phyloP scores from a whole-genome alignment of 2,797 vertebrate species.

The Melanitta fusca region DNA sequence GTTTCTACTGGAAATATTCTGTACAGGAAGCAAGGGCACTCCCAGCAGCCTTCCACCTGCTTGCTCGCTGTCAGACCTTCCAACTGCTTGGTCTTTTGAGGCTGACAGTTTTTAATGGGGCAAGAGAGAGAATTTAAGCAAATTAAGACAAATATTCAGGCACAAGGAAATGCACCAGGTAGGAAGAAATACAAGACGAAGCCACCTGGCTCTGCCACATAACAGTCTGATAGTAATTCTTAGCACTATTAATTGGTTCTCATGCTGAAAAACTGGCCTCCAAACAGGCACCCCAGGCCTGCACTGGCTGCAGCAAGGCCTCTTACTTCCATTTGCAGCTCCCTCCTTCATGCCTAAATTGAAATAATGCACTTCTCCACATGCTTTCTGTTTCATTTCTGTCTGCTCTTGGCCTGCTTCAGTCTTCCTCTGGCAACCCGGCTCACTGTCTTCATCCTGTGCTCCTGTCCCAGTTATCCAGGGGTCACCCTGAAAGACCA shows the following conservation, averaged over 20 bases:
- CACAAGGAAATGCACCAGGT: not conserved
- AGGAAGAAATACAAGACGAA: not conserved
- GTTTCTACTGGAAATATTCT: not conserved
- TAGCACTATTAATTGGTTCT: not conserved
- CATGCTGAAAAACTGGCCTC: not conserved
- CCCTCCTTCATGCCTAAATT: not conserved
- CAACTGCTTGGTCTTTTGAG: not conserved
- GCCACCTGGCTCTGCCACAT: accelerated
- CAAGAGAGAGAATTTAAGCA: not conserved
- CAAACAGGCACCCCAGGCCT: not conserved
- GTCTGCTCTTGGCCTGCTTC: not conserved
- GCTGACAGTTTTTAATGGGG: not conserved
- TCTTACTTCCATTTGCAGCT: not conserved
- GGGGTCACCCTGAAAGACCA: accelerated
- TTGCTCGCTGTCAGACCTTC: not conserved
- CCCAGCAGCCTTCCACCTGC: not conserved
- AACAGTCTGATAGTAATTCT: not conserved
- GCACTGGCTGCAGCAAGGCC: not conserved
- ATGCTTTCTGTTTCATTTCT: not conserved
- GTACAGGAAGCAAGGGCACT: not conserved
- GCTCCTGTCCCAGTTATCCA: not conserved
- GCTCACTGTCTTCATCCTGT: not conserved
- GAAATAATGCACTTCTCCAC: not conserved
- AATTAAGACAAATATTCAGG: not conserved
- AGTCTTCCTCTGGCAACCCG: not conserved